These are phyloP conservation scores for Phalanger gymnotis DNA, from an alignment of 2,797 vertebrate genomes.

Conservation along the genomic window DNA sequence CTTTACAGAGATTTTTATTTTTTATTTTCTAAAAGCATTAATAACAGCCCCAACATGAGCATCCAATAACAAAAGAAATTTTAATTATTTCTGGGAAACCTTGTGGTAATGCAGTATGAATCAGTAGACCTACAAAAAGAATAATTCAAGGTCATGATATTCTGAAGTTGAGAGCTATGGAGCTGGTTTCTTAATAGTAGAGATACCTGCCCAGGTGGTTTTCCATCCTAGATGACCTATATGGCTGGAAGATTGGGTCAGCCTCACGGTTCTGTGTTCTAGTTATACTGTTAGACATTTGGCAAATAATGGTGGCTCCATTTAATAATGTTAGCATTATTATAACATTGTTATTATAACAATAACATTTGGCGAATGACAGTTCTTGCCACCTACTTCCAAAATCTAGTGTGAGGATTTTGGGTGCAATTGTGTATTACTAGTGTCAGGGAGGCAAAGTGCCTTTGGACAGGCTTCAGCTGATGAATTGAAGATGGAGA, in stretches of 20 bases:
- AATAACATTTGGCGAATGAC: neutral
- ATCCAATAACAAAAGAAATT: neutral
- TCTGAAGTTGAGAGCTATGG: neutral
- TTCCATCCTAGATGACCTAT: neutral
- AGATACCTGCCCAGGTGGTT: neutral
- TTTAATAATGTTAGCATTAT: neutral
- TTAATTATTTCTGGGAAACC: constrained; percentile 35
- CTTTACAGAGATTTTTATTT: constrained; percentile 36
- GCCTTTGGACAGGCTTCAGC: neutral
- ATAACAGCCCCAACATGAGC: neutral
- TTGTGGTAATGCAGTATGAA: neutral
- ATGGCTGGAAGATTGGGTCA: neutral
- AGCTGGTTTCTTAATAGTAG: neutral
- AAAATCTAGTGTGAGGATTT: neutral
- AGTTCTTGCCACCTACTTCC: neutral
- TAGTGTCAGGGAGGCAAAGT: neutral
- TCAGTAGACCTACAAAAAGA: neutral
- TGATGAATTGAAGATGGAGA: neutral
- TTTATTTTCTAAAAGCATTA: constrained; percentile 54
- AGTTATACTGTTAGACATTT: neutral
- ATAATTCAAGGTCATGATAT: constrained; percentile 10
- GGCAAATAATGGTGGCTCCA: neutral
- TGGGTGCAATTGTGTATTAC: neutral
- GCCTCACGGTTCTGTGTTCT: neutral
- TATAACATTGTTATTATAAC: neutral